Evolutionary conservation across 2,888 invertebrate species (phyloP), one percentile per base, ranked within the genome.

Genomic region (Heteromyza rotundicornis): DNA sequence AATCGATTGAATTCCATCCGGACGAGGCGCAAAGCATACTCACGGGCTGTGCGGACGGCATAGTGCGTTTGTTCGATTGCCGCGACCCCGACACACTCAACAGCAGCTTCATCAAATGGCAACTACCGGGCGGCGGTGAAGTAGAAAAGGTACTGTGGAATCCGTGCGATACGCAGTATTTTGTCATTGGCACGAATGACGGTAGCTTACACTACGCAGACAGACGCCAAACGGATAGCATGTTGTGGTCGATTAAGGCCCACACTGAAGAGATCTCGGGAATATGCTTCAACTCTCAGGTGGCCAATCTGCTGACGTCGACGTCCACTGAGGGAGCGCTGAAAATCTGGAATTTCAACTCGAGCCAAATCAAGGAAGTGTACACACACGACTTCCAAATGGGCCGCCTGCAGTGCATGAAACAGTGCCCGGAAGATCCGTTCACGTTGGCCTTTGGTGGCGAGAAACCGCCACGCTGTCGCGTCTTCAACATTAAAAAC

Each of bases 111-210:
- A 53, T 82, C 69, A 74, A 80, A 72, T 97, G 96, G 96, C 70
- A 85, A 36, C 84, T 93, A 12, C 84, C 85, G 22, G 73, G 75
- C n/a, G 91, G 91, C 0, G 72, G 68, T 2, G 96, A 98, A 86
- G 90, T 96, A 23, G 98, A 98, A 82, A 88, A 90, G 70, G 89
- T 94, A 10, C 73, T 87, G 1, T 98, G 98, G 98, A 91, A 95
- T 84, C 86, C 87, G 44, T 87, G 88, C 66, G 88, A 93, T 76
- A 89, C 92, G 0, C 90, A 90, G 84, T 88, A 89, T 72, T 95
- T 93, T 76, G 88, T 93, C 68, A 72, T 80, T 32, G 82, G 83
- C 7, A 88, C 89, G 58, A 89, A 87, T 76, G 85, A 84, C 53
- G 91, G 91, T 3, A 85, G 86, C 68, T 86, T 95, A 7, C 88